Percentiles rank a stretch among this genome's conserved stretches.
These are phyloP conservation scores for Lysandra bellargus DNA, from an alignment of 2,888 invertebrate genomes.

Conservation along the genomic window DNA sequence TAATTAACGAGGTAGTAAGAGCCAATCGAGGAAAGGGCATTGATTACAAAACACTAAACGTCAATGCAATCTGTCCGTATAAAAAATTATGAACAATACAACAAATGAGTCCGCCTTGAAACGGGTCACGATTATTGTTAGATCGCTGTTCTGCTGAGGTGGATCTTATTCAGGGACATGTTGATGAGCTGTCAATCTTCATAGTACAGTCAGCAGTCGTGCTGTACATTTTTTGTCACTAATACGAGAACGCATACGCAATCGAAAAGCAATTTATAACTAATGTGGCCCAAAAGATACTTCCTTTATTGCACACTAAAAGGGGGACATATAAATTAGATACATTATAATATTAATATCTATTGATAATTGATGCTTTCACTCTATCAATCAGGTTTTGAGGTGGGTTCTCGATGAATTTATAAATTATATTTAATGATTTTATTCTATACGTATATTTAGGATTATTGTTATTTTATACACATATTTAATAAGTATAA, in stretches of 20 bases:
- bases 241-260: not conserved
- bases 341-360: not conserved
- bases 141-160: not conserved
- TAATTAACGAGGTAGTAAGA: not conserved
- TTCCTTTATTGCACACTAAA: not conserved
- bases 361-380: not conserved
- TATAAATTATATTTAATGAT: no score
- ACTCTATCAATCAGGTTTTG: not conserved
- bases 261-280: not conserved
- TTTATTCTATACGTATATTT: no score
- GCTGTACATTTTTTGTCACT: not conserved
- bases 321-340: not conserved
- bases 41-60: conserved; percentile 10
- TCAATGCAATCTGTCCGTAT: not conserved
- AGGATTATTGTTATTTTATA: no score
- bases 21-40: not conserved
- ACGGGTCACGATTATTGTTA: not conserved
- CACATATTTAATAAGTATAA: no score
- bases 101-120: conserved; percentile 13
- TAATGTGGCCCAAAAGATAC: not conserved
- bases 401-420: not conserved
- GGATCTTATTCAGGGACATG: not conserved
- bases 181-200: conserved; percentile 11
- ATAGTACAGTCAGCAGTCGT: not conserved
- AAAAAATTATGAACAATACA: conserved; percentile 9